Conservation (phyloP, 1,140 invertebrate genomes). For the Nymphalis io region DNA sequence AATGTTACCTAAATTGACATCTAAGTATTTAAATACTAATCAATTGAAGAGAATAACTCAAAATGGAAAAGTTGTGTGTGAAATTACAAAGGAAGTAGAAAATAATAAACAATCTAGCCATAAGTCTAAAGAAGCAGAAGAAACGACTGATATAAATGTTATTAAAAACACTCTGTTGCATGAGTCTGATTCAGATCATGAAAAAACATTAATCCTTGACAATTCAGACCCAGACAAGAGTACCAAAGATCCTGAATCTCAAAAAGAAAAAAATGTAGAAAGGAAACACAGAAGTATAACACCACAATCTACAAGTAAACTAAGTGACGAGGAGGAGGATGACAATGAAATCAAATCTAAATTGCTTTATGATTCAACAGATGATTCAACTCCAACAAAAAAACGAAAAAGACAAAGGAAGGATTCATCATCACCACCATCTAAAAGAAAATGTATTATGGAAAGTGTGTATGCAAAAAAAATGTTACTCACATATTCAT, state of each 20-base stretch:
- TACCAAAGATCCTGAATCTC: slow-evolving; percentile 1
- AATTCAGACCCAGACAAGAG: slow-evolving; percentile 48
- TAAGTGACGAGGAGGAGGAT: slow-evolving; percentile 18
- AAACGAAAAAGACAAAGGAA: slow-evolving; percentile 40
- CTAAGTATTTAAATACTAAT: slow-evolving; percentile 47
- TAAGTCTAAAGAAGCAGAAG: slow-evolving; percentile 9
- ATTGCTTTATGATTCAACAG: slow-evolving; percentile 46
- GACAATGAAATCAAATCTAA: slow-evolving; percentile 37
- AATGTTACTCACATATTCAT: slow-evolving; percentile 63
- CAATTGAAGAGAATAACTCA: slow-evolving; percentile 56
- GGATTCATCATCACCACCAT: slow-evolving; percentile 37
- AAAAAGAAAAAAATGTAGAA: slow-evolving; percentile 2
- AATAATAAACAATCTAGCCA: not conserved
- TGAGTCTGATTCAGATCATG: slow-evolving; percentile 50
- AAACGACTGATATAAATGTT: slow-evolving; percentile 29
- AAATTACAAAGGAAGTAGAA: slow-evolving; percentile 22
- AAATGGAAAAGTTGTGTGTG: slow-evolving; percentile 46
- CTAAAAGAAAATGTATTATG: slow-evolving; percentile 59
- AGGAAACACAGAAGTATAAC: not conserved
- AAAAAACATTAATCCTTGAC: slow-evolving; percentile 45
- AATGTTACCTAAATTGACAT: slow-evolving; percentile 54
- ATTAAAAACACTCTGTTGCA: slow-evolving; percentile 47
- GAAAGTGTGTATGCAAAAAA: slow-evolving; percentile 67
- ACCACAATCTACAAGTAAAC: not conserved
- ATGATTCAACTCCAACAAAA: slow-evolving; percentile 40